Evolutionary conservation across 2,888 invertebrate species (phyloP).

Genomic region (Scaptomyza parva): DNA sequence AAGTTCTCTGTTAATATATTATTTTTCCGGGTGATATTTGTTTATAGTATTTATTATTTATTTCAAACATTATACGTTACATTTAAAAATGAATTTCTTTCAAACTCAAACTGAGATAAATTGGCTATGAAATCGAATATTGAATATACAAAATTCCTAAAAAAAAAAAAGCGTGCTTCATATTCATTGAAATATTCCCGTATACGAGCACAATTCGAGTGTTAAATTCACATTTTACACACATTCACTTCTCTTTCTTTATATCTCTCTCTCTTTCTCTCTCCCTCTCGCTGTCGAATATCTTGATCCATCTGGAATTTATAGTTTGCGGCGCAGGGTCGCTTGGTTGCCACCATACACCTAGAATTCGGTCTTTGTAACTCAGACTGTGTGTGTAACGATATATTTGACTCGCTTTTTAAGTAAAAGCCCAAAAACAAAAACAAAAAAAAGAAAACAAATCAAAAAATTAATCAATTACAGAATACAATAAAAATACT

Average conservation of each 20-base stretch:
- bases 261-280: slow-evolving; percentile 66
- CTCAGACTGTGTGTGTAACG: slow-evolving; percentile 84
- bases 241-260: slow-evolving; percentile 63
- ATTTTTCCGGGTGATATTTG: slow-evolving; percentile 36
- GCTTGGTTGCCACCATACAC: slow-evolving; percentile 83
- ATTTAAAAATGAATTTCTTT: slow-evolving; percentile 82
- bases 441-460: slow-evolving; percentile 4
- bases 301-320: slow-evolving; percentile 60
- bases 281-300: too few relatives aligned
- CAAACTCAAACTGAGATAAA: slow-evolving; percentile 80
- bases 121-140: slow-evolving; percentile 55
- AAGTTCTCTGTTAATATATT: slow-evolving; percentile 18
- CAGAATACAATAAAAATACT: slow-evolving; percentile 36
- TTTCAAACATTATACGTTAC: slow-evolving; percentile 47
- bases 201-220: slow-evolving; percentile 26
- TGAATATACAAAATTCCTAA: slow-evolving; percentile 13
- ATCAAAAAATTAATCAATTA: slow-evolving; percentile 34
- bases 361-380: slow-evolving; percentile 84
- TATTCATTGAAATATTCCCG: slow-evolving; percentile 34
- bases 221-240: slow-evolving; percentile 64
- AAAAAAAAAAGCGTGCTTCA: slow-evolving; percentile 47
- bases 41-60: slow-evolving; percentile 6
- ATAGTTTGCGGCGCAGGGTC: slow-evolving; percentile 83
- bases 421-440: slow-evolving; percentile 58
- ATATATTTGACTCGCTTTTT: slow-evolving; percentile 83